Evolutionary conservation across 1,140 invertebrate species (phyloP), one percentile per base, ranked within the genome.

Genomic region (Venturia canescens): DNA sequence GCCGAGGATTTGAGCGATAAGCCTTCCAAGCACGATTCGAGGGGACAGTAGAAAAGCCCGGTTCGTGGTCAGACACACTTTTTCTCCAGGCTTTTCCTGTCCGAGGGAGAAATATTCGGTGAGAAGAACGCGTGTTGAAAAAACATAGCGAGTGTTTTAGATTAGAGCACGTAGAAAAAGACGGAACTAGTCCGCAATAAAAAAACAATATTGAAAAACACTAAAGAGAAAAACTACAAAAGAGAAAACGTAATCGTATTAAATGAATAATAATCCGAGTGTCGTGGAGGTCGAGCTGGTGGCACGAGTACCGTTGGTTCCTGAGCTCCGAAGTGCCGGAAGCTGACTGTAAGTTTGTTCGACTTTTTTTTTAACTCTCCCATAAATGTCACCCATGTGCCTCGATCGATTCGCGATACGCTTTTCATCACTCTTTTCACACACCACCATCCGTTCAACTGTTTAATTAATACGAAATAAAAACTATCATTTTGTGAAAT

Each of bases 211-310:
- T 4, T 57, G 18, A 57, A 57, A 57, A 16, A 9, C 3, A 77
- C 18, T 18, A 23, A 29, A 34, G 9, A 34, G 9, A 34, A 34
- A 34, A 34, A 34, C 3, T 11, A 44, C 7, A 9, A 44, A 44
- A 44, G 13, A 44, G 11, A 44, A 44, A 44, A 44, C 38, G 7
- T 44, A 44, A 44, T 44, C 38, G 23, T 80, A 31, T 60, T 87
- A 87, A 87, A 90, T 90, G 89, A 89, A 90, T 87, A 90, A 90
- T 83, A 89, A 89, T 88, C 81, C 85, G 70, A 83, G 87, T 78
- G 85, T 83, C 50, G 87, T 89, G 85, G 88, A 90, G 80, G 88
- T 89, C 85, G 89, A 90, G 83, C 83, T 89, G 72, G 84, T 88
- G 87, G 83, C 88, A 67, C 88, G 88, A 82, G 83, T 88, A 5